phyloP scores from a whole-genome alignment of 2,113 vertebrate species.

The Erythrocercus mccallii region DNA sequence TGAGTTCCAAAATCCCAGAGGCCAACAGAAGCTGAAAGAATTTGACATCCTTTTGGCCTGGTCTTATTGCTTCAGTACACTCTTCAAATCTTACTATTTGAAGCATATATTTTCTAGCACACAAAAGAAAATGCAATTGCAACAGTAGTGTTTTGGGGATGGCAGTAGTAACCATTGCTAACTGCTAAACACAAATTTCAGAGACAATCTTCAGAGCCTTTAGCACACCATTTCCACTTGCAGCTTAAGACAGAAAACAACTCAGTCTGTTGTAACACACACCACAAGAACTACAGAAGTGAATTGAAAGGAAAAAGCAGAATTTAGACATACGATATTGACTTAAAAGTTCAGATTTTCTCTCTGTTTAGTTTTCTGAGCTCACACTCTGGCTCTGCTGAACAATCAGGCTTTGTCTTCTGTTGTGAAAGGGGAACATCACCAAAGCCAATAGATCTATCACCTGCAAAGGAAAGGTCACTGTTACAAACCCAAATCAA shows the following conservation, averaged over 20 bases:
- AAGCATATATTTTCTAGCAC: neutral
- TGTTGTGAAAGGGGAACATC: neutral
- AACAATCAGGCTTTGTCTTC: neutral
- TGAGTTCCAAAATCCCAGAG: neutral
- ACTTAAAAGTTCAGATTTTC: neutral
- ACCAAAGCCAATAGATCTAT: neutral
- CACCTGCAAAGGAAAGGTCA: neutral
- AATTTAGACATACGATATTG: rapidly evolving
- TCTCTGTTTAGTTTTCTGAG: neutral
- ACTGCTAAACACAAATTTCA: neutral
- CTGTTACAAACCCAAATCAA: neutral
- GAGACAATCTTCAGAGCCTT: neutral
- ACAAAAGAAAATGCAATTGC: neutral
- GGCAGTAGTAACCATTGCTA: neutral
- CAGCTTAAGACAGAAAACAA: neutral
- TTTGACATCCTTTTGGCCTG: neutral
- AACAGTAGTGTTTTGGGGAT: neutral
- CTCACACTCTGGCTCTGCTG: neutral
- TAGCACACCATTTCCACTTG: neutral
- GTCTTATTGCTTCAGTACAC: neutral
- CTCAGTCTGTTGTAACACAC: neutral
- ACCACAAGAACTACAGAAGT: neutral
- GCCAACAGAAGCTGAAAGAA: neutral
- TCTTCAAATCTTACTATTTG: neutral
- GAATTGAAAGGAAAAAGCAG: neutral